phyloP scores from a whole-genome alignment of 2,797 vertebrate species.

The Lepilemur septentrionalis region DNA sequence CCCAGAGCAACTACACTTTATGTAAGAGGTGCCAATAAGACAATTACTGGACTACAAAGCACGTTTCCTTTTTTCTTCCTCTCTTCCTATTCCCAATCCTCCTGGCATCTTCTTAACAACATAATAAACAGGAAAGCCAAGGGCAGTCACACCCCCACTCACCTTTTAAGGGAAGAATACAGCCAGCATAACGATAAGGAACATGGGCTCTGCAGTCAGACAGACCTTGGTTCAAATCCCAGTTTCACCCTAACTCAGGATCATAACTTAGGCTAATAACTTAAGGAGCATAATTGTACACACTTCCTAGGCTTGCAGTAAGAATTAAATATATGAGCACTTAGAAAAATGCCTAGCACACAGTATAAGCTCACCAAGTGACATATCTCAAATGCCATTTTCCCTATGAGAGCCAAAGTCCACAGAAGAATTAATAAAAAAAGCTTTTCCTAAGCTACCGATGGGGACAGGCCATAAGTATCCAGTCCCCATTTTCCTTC shows the following conservation, averaged over 20 bases:
- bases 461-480: fast-evolving
- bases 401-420: neutral
- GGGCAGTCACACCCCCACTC: neutral
- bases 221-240: neutral
- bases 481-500: neutral
- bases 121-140: neutral
- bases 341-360: neutral
- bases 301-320: neutral
- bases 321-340: neutral
- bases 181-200: neutral
- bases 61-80: neutral
- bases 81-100: neutral
- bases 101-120: neutral
- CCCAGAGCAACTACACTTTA: neutral
- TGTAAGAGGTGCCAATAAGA: neutral
- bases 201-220: neutral
- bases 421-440: neutral
- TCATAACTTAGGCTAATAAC: neutral
- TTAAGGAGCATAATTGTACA: neutral
- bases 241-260: neutral
- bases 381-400: neutral
- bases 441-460: neutral
- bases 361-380: neutral
- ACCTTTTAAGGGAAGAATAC: neutral
- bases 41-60: neutral